Percentiles rank a stretch among this genome's conserved stretches.
Evolutionary conservation across 2,797 vertebrate species (phyloP).

Genomic region (Chloroceryle amazona): DNA sequence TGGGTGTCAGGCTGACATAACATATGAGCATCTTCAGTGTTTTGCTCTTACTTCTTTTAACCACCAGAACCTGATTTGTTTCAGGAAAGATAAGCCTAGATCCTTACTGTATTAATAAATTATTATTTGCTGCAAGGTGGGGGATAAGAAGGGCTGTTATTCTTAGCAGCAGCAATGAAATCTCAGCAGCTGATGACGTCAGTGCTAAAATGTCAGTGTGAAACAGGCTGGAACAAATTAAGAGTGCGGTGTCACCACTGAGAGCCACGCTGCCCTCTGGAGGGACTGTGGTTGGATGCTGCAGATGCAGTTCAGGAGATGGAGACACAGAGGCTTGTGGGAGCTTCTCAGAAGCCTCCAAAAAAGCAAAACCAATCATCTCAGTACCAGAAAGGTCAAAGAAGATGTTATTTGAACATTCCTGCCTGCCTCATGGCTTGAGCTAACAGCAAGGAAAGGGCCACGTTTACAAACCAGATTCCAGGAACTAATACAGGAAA

Average conservation of each 20-base stretch:
- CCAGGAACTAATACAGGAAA: conserved; percentile 20
- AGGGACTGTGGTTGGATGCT: conserved; percentile 45
- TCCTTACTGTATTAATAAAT: conserved; percentile 59
- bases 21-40: background rate
- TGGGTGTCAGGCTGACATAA: background rate
- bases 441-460: background rate
- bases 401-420: background rate
- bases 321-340: background rate
- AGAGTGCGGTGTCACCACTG: conserved; percentile 60
- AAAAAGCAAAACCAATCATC: background rate
- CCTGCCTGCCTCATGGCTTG: background rate
- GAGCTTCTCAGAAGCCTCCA: conserved; percentile 29
- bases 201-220: conserved; percentile 77
- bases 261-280: conserved; percentile 57
- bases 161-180: conserved; percentile 78
- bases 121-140: conserved; percentile 56
- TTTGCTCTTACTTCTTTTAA: conserved; percentile 44
- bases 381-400: conserved; percentile 15
- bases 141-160: conserved; percentile 68
- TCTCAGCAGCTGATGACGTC: conserved; percentile 73
- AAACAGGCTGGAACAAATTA: conserved; percentile 78
- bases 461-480: background rate
- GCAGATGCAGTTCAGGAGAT: conserved; percentile 27
- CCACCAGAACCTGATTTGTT: conserved; percentile 42
- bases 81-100: conserved; percentile 40